Percentiles rank a stretch among this genome's conserved stretches.
These are phyloP conservation scores for Magallana gigas DNA, from an alignment of 1,140 invertebrate genomes.

Conservation along the genomic window DNA sequence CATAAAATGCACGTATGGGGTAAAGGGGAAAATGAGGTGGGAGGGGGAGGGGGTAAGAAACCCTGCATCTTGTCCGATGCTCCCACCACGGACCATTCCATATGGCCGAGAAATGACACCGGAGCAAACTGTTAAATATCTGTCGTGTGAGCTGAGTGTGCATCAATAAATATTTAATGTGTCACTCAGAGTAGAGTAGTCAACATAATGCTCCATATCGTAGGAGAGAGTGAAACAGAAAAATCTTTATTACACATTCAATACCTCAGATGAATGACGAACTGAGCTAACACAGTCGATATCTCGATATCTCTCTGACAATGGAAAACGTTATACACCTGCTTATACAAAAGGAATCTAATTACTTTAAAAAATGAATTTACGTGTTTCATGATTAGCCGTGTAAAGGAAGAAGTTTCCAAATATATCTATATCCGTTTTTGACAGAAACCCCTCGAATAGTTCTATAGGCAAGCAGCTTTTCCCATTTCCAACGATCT, in stretches of 20 bases:
- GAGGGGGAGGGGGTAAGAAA: not conserved
- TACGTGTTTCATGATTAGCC: too few species aligned
- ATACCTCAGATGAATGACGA: slow-evolving; percentile 12
- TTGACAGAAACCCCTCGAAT: too few species aligned
- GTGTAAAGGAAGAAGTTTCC: too few species aligned
- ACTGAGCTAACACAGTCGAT: not conserved
- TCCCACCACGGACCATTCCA: not conserved
- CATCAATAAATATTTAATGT: slow-evolving; percentile 5
- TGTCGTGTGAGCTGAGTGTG: not conserved
- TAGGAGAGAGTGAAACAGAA: not conserved
- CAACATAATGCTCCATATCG: not conserved
- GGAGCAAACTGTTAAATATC: not conserved
- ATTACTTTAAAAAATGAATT: too few species aligned
- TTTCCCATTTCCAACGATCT: too few species aligned
- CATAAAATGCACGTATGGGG: not conserved
- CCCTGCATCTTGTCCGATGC: not conserved
- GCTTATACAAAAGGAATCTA: not conserved
- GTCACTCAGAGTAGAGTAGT: not conserved
- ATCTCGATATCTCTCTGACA: not conserved
- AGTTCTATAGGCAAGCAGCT: too few species aligned
- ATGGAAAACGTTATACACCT: not conserved
- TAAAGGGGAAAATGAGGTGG: not conserved
- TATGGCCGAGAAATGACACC: not conserved
- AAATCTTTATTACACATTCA: slow-evolving; percentile 1
- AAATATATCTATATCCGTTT: too few species aligned